Conservation (phyloP, 2,797 vertebrate species). For the Hyperoplus immaculatus region DNA sequence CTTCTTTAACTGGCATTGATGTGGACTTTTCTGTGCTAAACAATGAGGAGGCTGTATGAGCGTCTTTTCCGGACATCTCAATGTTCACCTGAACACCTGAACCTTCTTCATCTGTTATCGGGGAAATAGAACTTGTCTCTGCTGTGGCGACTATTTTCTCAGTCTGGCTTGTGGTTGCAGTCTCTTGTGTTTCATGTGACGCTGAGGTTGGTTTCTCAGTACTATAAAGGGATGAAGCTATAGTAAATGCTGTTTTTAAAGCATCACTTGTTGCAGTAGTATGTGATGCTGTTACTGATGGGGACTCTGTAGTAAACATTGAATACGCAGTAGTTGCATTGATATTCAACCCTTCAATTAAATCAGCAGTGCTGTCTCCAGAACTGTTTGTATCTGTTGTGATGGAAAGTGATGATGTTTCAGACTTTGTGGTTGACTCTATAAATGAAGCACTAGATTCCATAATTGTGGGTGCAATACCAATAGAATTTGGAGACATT, state of each 20-base stretch:
- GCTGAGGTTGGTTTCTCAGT: conserved; percentile 15
- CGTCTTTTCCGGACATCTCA: not conserved
- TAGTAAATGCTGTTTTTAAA: not conserved
- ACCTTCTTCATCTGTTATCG: conserved; percentile 7
- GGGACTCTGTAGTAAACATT: conserved; percentile 9
- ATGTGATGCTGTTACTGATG: not conserved
- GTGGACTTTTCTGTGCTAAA: not conserved
- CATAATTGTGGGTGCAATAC: not conserved
- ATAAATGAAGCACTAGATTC: not conserved
- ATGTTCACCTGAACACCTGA: not conserved
- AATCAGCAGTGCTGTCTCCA: not conserved
- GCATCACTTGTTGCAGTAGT: not conserved
- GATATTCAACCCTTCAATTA: not conserved
- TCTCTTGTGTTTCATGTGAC: not conserved
- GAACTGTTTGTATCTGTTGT: not conserved
- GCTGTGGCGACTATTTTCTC: not conserved
- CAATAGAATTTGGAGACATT: not conserved
- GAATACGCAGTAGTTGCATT: not conserved
- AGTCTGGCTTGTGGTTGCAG: not conserved
- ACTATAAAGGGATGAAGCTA: not conserved
- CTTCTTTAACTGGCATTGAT: not conserved
- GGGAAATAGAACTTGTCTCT: not conserved
- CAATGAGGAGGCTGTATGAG: not conserved
- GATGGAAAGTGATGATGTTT: not conserved
- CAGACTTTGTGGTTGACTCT: not conserved